Conservation (phyloP, 2,797 vertebrate species). For the Anas flavirostris region DNA sequence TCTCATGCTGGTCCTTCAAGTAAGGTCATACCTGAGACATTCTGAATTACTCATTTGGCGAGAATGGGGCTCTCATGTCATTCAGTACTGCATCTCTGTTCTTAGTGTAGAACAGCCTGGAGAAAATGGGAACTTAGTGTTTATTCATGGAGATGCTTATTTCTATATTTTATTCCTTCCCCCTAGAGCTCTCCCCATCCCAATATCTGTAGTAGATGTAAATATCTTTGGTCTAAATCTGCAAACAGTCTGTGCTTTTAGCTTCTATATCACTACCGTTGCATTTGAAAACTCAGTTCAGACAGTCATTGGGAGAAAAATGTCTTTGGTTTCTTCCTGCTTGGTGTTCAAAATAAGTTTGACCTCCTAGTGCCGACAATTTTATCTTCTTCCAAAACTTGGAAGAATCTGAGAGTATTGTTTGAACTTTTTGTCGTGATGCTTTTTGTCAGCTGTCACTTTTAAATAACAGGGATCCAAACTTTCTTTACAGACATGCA, state of each 20-base stretch:
- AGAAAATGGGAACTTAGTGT: background rate
- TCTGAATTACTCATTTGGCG: background rate
- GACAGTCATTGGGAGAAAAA: background rate
- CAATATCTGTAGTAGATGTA: background rate
- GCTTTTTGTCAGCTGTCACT: background rate
- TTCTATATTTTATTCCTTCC: background rate
- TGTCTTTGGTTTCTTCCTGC: background rate
- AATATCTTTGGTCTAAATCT: background rate
- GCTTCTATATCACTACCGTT: background rate
- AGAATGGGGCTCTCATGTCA: background rate
- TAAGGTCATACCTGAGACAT: background rate
- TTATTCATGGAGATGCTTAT: background rate
- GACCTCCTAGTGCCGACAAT: background rate
- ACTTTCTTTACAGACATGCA: background rate
- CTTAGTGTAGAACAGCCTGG: background rate
- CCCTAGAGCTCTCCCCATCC: fast-evolving
- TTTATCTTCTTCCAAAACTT: background rate
- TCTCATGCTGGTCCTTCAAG: background rate
- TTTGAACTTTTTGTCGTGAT: background rate
- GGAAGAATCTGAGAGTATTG: background rate
- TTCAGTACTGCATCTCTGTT: background rate
- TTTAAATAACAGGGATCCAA: background rate
- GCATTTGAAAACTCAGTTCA: background rate
- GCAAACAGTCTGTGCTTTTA: background rate
- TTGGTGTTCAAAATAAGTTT: background rate